phyloP scores from a whole-genome alignment of 2,797 vertebrate genomes.

The Sus cebifrons region DNA sequence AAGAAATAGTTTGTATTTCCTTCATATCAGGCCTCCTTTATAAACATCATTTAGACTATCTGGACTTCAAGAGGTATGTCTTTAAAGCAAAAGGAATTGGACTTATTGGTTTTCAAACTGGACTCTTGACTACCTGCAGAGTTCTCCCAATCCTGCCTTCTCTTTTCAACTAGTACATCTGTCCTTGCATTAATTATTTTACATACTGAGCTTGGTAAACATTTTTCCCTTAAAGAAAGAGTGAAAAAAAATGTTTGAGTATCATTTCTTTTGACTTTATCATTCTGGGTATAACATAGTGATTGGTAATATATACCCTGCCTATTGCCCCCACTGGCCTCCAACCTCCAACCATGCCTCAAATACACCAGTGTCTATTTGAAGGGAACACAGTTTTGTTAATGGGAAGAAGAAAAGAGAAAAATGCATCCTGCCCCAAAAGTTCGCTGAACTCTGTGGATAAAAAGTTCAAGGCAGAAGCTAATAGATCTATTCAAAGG shows the following conservation, averaged over 20 bases:
- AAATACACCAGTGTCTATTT: background rate
- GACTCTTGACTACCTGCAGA: background rate
- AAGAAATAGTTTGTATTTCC: conserved; percentile 1
- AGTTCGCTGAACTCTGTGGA: background rate
- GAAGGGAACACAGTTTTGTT: background rate
- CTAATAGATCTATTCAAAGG: background rate
- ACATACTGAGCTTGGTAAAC: background rate
- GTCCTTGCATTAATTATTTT: background rate
- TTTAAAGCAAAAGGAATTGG: background rate
- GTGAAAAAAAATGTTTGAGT: background rate
- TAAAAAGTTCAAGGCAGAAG: background rate
- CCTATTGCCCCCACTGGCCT: background rate
- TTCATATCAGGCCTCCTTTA: background rate
- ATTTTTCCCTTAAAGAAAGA: conserved; percentile 46
- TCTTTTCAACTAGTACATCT: background rate
- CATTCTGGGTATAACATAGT: background rate
- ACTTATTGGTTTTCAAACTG: background rate
- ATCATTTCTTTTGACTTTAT: background rate
- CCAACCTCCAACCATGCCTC: background rate
- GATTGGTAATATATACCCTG: background rate
- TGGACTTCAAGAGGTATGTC: background rate
- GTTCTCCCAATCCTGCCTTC: background rate
- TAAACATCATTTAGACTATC: background rate
- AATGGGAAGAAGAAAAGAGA: conserved; percentile 17
- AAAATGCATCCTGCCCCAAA: background rate